These are phyloP conservation scores for Drosophila sturtevanti DNA, from an alignment of 1,140 invertebrate species.

Conservation along the genomic window DNA sequence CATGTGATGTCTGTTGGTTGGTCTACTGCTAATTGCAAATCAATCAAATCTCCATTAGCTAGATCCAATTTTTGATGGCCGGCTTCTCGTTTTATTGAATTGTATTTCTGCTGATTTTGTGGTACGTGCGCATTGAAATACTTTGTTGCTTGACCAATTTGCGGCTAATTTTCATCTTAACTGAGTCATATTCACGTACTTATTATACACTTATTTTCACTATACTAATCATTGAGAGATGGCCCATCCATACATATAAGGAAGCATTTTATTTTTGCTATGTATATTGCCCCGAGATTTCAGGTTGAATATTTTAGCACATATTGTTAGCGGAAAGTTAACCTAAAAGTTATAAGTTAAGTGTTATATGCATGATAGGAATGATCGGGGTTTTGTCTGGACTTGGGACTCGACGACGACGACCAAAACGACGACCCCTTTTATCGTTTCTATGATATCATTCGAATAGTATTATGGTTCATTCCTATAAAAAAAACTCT, in stretches of 20 bases:
- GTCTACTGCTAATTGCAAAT: slow-evolving; percentile 67
- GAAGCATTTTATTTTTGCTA: background rate
- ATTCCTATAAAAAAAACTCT: slow-evolving; percentile 24
- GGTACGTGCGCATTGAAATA: background rate
- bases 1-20: slow-evolving; percentile 58
- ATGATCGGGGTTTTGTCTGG: background rate
- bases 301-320: slow-evolving; percentile 44
- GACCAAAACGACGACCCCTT: background rate
- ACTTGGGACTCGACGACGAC: background rate
- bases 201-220: slow-evolving; percentile 8
- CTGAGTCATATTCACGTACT: slow-evolving; percentile 45
- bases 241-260: background rate
- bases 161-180: slow-evolving; percentile 42
- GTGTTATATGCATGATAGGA: too few relatives aligned
- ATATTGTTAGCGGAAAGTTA: slow-evolving; percentile 7
- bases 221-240: slow-evolving; percentile 37
- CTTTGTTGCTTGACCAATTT: slow-evolving; percentile 22
- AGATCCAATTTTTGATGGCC: background rate
- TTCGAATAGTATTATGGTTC: slow-evolving; percentile 21
- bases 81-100: slow-evolving; percentile 16
- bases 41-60: slow-evolving; percentile 68
- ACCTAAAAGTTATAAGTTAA: background rate
- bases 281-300: slow-evolving; percentile 27
- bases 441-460: background rate
- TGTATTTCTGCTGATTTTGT: slow-evolving; percentile 14